Evolutionary conservation across 2,797 vertebrate genomes (phyloP).

Genomic region (Pteronotus mesoamericanus): DNA sequence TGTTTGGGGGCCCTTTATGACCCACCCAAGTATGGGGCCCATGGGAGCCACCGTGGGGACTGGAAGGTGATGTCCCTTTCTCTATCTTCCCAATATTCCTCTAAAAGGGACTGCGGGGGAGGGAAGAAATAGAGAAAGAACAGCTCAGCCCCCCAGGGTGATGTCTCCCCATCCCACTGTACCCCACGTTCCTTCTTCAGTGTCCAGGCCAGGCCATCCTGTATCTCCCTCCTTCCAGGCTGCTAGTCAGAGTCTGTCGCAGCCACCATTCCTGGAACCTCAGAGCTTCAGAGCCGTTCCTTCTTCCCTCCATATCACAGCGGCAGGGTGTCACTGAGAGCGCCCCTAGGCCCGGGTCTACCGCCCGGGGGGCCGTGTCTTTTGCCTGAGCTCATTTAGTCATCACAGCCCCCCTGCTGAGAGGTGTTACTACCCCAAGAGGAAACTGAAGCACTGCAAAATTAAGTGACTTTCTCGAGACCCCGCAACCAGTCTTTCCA

Average conservation of each 20-base stretch:
- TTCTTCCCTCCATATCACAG: background rate
- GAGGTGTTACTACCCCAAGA: background rate
- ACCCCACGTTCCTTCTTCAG: background rate
- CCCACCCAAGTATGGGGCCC: background rate
- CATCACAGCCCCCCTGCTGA: no score
- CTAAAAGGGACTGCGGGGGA: background rate
- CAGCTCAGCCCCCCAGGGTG: rapidly evolving
- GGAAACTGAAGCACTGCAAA: background rate
- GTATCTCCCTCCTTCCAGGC: background rate
- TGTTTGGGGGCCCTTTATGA: background rate
- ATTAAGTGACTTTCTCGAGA: background rate
- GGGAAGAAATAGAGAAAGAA: background rate
- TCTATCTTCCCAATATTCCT: background rate
- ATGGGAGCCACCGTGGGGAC: background rate
- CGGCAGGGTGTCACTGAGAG: background rate
- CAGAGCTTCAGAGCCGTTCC: background rate
- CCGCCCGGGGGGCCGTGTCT: background rate
- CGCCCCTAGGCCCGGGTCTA: rapidly evolving
- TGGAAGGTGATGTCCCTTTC: background rate
- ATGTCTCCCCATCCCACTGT: rapidly evolving
- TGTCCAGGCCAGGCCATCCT: no score
- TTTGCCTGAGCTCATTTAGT: background rate
- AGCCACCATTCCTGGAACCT: background rate
- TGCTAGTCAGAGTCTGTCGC: background rate
- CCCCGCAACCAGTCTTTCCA: background rate